Evolutionary conservation across 1,140 invertebrate genomes (phyloP).

Genomic region (Brachionus paranguensis): DNA sequence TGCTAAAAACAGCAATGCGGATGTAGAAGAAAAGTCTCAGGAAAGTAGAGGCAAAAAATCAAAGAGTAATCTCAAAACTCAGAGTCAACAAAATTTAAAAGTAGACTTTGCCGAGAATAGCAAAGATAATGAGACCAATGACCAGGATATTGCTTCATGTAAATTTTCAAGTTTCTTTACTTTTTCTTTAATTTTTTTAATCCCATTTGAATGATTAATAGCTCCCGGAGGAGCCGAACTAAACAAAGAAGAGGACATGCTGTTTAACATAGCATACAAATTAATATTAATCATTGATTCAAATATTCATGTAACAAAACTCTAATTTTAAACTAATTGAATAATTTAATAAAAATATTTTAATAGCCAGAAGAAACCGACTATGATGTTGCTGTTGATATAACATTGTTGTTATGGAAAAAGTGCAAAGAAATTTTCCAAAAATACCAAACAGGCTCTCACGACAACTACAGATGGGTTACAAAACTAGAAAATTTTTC

Average conservation of each 20-base stretch:
- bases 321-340: not conserved
- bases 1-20: not conserved
- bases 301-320: not conserved
- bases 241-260: constrained; percentile 21
- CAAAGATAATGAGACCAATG: not conserved
- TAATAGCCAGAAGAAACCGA: constrained; percentile 37
- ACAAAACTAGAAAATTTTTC: constrained; percentile 51
- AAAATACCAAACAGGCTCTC: constrained; percentile 53
- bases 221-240: not conserved
- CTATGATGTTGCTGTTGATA: constrained; percentile 53
- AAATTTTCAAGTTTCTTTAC: not conserved
- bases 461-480: constrained; percentile 51
- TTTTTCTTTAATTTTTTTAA: too few species aligned
- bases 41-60: not conserved
- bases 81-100: not conserved
- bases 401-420: constrained; percentile 52
- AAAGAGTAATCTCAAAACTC: not conserved
- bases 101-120: constrained; percentile 1
- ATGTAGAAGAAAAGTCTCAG: not conserved
- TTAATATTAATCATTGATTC: not conserved
- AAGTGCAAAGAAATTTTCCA: constrained; percentile 53
- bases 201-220: not conserved
- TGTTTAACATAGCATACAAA: not conserved
- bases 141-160: not conserved
- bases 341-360: not conserved